Evolutionary conservation across 2,888 invertebrate species (phyloP), one percentile per base, ranked within the genome.

Genomic region (Brachypalpus laphriformis): DNA sequence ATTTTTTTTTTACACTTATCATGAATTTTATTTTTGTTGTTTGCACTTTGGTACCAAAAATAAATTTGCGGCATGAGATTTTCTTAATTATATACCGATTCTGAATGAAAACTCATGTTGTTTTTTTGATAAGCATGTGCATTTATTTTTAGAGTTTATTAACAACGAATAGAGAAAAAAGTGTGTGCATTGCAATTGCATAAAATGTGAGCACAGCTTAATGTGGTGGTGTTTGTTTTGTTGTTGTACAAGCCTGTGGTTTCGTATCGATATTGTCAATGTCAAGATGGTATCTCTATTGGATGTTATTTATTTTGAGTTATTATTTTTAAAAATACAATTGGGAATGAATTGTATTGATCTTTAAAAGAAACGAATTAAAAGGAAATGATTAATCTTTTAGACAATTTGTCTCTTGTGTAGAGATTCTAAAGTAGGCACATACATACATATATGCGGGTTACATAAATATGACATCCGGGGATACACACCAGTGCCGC

Each of bases 31-130:
- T 76, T 68, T 68, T 68, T 65, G 45, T 47, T 78, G 40, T 63
- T 78, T 78, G 77, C 77, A 78, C 77, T 78, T 78, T 78, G 70
- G 51, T 71, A 70, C 71, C 37, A 63, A 78, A 78, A 78, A 78
- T 78, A 78, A 63, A 78, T 71, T 71, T 63, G 70, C 47, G 16
- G 71, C 54, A 77, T 77, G 77, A 54, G 61, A 77, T 66, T 76
- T 77, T 77, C 61, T 78, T 57, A 77, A 61, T 70, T 70, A 68
- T 68, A 76, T 59, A 51, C 34, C 34, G 61, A 61, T 70, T 78
- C 70, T 78, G 70, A 78, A 78, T 71, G 77, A 78, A 78, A 78
- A 78, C 56, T 47, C 77, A 63, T 78, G 68, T 40, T 61, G 37
- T 70, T 70, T n/a, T n/a, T n/a, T 61, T 63, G 77, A 78, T 78